Conservation (phyloP, 1,140 invertebrate species). For the Dufourea novaeangliae region DNA sequence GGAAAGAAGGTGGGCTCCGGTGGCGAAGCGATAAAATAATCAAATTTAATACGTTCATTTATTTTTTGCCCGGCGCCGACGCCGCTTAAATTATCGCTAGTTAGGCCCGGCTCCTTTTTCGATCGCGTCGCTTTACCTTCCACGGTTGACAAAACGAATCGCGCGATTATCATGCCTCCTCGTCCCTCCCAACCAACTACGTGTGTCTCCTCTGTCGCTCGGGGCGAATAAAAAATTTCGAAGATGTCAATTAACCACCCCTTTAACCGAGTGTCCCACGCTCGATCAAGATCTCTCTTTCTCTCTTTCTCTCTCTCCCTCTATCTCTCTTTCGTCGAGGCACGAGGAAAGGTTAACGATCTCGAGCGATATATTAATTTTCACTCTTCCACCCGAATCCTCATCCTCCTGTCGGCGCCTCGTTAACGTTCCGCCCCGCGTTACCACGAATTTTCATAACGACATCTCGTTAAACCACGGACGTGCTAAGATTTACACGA, state of each 20-base stretch:
- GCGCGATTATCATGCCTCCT: neutral
- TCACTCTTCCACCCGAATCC: neutral
- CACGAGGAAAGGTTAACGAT: neutral
- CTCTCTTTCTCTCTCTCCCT: too few relatives aligned
- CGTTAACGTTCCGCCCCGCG: neutral
- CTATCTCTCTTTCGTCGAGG: too few relatives aligned
- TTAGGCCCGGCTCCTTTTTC: neutral
- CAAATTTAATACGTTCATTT: conserved; percentile 59
- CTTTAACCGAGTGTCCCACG: neutral
- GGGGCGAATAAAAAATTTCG: neutral
- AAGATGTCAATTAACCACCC: conserved; percentile 6
- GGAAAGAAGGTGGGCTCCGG: neutral
- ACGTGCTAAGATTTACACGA: too few relatives aligned
- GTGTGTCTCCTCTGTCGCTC: neutral
- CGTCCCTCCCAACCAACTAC: too few relatives aligned
- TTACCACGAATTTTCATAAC: neutral
- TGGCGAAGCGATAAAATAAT: conserved; percentile 55
- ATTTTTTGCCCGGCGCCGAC: conserved; percentile 36
- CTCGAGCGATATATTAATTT: neutral
- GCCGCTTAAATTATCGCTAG: conserved; percentile 28
- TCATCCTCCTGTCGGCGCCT: neutral
- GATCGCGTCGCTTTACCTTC: conserved; percentile 3
- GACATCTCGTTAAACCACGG: too few relatives aligned
- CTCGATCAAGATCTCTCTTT: neutral
- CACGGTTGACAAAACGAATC: conserved; percentile 26